Evolutionary conservation across 2,797 vertebrate genomes (phyloP).

Genomic region (Merluccius polli): DNA sequence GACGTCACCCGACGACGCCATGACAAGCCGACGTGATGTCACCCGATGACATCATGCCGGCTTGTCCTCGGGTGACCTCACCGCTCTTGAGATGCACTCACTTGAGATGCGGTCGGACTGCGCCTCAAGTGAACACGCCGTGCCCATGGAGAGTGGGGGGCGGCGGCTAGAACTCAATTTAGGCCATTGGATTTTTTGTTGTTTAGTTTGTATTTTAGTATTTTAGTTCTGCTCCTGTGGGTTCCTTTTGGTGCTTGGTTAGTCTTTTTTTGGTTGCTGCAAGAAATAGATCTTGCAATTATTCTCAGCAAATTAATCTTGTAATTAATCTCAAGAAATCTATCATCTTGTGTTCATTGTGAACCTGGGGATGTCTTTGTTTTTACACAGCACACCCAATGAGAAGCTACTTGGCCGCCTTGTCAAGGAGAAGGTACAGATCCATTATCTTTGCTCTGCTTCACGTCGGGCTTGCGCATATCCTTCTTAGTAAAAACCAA

Average conservation of each 20-base stretch:
- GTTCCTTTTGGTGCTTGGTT: background rate
- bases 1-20: too few species aligned
- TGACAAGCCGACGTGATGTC: too few species aligned
- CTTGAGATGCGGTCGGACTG: too few species aligned
- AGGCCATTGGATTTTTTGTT: background rate
- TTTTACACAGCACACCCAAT: conserved; percentile 85
- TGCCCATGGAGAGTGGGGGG: too few species aligned
- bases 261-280: background rate
- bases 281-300: background rate
- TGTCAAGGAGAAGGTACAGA: conserved; percentile 93
- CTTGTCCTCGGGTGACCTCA: too few species aligned
- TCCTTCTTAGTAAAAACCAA: background rate
- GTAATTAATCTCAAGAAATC: background rate
- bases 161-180: too few species aligned
- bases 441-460: background rate
- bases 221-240: background rate
- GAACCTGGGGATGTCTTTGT: background rate
- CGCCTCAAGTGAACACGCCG: too few species aligned
- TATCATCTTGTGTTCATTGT: background rate
- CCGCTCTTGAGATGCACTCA: too few species aligned
- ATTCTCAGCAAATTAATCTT: background rate
- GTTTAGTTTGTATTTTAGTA: background rate
- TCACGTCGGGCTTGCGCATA: background rate
- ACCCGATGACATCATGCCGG: too few species aligned
- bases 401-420: conserved; percentile 96